Conservation (phyloP, 2,797 vertebrate species). For the Oreochromis grahami region DNA sequence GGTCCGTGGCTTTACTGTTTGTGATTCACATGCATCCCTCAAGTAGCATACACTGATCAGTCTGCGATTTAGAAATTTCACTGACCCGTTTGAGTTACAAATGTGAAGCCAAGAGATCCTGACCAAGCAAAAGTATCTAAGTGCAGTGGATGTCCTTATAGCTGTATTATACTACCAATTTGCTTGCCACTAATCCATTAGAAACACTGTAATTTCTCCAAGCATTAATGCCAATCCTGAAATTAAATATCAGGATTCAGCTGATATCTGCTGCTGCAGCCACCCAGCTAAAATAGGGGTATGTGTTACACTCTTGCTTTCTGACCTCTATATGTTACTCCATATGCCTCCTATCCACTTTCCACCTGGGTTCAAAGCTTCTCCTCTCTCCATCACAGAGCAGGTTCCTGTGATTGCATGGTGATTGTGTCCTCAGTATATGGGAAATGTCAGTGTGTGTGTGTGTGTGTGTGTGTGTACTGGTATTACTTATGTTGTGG, state of each 20-base stretch:
- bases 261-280: not conserved
- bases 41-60: not conserved
- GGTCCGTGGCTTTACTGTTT: not conserved
- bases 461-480: not conserved
- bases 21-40: not conserved
- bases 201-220: not conserved
- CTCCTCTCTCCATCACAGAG: constrained; percentile 50
- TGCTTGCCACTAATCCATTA: not conserved
- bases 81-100: not conserved
- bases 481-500: not conserved
- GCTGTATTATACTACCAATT: not conserved
- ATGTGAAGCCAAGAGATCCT: not conserved
- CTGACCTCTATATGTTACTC: constrained; percentile 38
- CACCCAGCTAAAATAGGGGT: constrained; percentile 6
- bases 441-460: not conserved
- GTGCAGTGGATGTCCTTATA: not conserved
- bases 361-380: not conserved
- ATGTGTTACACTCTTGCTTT: constrained; percentile 25
- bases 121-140: not conserved
- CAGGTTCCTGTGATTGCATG: constrained; percentile 42
- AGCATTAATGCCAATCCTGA: not conserved
- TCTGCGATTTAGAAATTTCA: not conserved
- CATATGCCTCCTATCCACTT: constrained; percentile 33
- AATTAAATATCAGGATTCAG: constrained; percentile 24
- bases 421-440: constrained; percentile 46